Base-by-base conservation (phyloP, 2,113 vertebrate genomes). In the Oceanodroma tethys region DNA sequence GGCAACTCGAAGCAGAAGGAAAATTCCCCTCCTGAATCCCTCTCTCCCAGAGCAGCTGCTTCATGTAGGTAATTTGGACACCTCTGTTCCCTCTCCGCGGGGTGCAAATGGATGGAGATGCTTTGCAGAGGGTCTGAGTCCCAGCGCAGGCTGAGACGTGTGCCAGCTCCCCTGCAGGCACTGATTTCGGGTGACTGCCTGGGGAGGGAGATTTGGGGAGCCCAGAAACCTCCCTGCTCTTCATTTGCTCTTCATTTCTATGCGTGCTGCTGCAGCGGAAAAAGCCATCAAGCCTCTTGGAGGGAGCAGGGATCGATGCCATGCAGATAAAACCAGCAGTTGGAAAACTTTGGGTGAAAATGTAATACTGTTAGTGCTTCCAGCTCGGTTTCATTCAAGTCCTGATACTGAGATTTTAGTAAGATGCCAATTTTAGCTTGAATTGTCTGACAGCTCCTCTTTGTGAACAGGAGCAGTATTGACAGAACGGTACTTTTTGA, bases 401-500 rank as follows among this genome's bases (percentile, higher is more conserved):
- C 55, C 76, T 71, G 55, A 86, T 36, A 43, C 68, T 26, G 72
- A 93, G 78, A 47, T 71, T 79, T 95, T 62, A 94, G 75, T 79
- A 45, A 0, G 0, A 68, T 83, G 58, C 78, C 89, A 90, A 55
- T 95, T 95, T 95, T 92, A 95, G 71, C 79, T 90, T 68, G 84
- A 70, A 93, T 91, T 88, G 75, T 67, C 87, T 95, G 93, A 93
- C 78, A 94, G 86, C 40, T 96, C 60, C 70, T 92, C 81, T 95
- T 93, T 96, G 95, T 93, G 97, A 95, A 72, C 73, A 87, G 70
- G 27, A 91, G 87, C 66, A 94, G 75, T 95, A 95, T 93, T 93
- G 95, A 93, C 91, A 93, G 76, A 95, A 87, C 0, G 13, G 76
- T 75, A 81, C 81, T 91, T 91, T 93, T 45, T 72, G 80, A 86